Conservation (phyloP, 1,140 invertebrate species). For the Drosophila pectinifera region DNA sequence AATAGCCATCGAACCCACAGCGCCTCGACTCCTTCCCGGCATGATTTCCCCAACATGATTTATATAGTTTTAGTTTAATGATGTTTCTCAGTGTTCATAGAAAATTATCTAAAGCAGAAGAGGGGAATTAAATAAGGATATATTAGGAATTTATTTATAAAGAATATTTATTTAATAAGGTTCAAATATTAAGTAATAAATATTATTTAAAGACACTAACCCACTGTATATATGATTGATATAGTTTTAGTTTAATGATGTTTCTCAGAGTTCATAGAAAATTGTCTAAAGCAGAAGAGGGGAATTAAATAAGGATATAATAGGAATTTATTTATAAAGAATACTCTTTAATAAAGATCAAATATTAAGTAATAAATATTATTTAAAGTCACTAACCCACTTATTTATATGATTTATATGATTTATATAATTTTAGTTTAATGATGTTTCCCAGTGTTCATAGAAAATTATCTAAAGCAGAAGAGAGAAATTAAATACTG, state of each 20-base stretch:
- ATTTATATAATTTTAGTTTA: constrained; percentile 44
- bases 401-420: no score
- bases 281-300: not conserved
- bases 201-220: not conserved
- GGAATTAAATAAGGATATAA: not conserved
- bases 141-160: not conserved
- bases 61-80: constrained; percentile 40
- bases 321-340: not conserved
- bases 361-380: not conserved
- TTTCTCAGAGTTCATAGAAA: constrained; percentile 10
- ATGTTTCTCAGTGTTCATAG: constrained; percentile 22
- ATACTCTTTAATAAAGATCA: no score
- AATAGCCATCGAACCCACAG: constrained; percentile 6
- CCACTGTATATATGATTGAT: constrained; percentile 42
- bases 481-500: not conserved
- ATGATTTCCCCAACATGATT: constrained; percentile 40
- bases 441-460: constrained; percentile 32
- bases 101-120: not conserved
- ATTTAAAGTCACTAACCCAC: not conserved
- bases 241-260: constrained; percentile 40
- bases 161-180: no score
- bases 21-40: no score
- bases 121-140: not conserved
- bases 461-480: not conserved
- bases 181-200: not conserved